Evolutionary conservation across 2,797 vertebrate genomes (phyloP), one percentile per base, ranked within the genome.

Genomic region (Hirundo rustica): DNA sequence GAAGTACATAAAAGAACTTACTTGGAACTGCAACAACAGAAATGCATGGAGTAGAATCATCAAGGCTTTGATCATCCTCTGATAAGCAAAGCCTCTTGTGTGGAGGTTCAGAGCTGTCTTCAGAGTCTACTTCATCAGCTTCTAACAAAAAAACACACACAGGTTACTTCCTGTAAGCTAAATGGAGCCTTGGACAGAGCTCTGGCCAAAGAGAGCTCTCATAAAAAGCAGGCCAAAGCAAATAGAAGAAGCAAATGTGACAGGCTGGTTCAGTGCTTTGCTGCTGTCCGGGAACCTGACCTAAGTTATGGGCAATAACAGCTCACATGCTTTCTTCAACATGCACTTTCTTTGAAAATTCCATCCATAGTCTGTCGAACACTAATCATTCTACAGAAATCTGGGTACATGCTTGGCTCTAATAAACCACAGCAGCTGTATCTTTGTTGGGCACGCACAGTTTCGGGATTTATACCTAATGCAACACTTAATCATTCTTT

Each of bases 21-120:
- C 99, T 98, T 48, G 99, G 99, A 96, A 99, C 97, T 21, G 98
- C 98, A 97, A 99, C 98, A 72, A 99, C 98, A 38, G 99, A 99
- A 97, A 99, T 99, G 94, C 98, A 98, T 0, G 98, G 97, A 42
- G 98, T 92, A 72, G 98, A 88, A 85, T 98, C 98, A 32, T 97
- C 97, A 79, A 98, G 97, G 54, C 98, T 98, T 68, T 98, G 98
- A 65, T 99, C 98, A 98, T 98, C 98, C 40, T 99, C 98, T 67
- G 98, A 99, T 87, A 99, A 97, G 77, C 98, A 98, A 60, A 99
- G 97, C n/a, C 98, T 99, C 97, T 99, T 99, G 96, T 98, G 98
- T 18, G 98, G 97, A n/a, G 99, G 98, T 97, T 98, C 98, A 5
- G 93, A 97, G 89, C 98, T 98, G 67, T 98, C 99, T 78, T 99